Evolutionary conservation across 2,113 vertebrate genomes (phyloP).

Genomic region (Thymallus thymallus): DNA sequence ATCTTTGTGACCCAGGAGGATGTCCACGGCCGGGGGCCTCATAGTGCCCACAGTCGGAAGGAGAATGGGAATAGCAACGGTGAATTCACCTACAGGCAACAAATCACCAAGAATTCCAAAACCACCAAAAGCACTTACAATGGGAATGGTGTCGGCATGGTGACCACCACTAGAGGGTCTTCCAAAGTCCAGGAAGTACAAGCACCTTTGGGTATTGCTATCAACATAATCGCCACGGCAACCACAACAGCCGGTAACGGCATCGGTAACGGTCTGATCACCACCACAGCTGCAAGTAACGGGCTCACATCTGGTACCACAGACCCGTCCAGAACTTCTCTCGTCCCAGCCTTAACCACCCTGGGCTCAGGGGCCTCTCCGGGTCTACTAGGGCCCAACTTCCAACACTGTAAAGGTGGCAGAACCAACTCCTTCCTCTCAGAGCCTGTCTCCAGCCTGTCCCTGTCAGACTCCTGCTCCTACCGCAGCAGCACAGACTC

Average conservation of each 20-base stretch:
- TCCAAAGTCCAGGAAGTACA: constrained; percentile 37
- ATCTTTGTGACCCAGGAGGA: constrained; percentile 74
- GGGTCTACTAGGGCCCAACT: constrained; percentile 17
- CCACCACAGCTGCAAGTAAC: constrained; percentile 39
- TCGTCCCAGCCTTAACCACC: constrained; percentile 36
- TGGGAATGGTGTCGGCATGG: constrained; percentile 23
- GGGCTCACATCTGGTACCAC: constrained; percentile 11
- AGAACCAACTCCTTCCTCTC: constrained; percentile 50
- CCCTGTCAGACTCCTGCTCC: constrained; percentile 68
- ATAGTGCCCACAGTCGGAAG: constrained; percentile 48
- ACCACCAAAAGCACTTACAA: constrained; percentile 64
- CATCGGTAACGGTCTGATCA: constrained; percentile 24
- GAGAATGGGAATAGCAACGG: constrained; percentile 63
- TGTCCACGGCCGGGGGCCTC: constrained; percentile 59
- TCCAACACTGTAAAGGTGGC: constrained; percentile 31
- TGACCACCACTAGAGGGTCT: constrained; percentile 6
- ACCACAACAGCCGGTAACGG: constrained; percentile 38
- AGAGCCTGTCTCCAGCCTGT: constrained; percentile 55
- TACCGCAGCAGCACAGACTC: constrained; percentile 71
- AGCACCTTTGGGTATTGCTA: constrained; percentile 35
- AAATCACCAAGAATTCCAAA: constrained; percentile 39
- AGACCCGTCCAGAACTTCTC: constrained; percentile 56
- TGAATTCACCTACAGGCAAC: constrained; percentile 57
- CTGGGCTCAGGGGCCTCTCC: constrained; percentile 27
- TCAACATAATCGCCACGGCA: constrained; percentile 33